Conservation (phyloP, 2,888 invertebrate genomes). For the Microctonus hyperodae region DNA sequence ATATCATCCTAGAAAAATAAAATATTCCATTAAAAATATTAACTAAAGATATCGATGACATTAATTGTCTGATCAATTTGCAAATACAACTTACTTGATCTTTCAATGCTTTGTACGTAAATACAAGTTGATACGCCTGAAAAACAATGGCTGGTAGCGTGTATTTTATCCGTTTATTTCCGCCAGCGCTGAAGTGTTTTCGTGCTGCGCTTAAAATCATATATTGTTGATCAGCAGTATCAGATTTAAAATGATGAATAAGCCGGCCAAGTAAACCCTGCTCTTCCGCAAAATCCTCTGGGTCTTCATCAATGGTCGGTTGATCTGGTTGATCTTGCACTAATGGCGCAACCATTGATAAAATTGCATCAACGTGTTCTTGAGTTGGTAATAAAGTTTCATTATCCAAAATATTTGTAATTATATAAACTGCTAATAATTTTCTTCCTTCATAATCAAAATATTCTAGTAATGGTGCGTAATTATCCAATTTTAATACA, state of each 20-base stretch:
- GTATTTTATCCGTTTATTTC: conserved; percentile 85
- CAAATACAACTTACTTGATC: conserved; percentile 68
- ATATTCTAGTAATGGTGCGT: conserved; percentile 83
- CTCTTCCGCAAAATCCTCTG: conserved; percentile 96
- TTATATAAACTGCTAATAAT: conserved; percentile 85
- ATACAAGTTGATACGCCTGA: conserved; percentile 89
- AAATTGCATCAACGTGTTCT: conserved; percentile 83
- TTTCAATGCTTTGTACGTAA: conserved; percentile 78
- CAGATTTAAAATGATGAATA: conserved; percentile 83
- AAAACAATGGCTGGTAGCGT: conserved; percentile 95
- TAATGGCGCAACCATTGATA: conserved; percentile 83
- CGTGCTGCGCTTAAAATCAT: conserved; percentile 88
- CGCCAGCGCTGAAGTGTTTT: conserved; percentile 91
- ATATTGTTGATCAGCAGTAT: conserved; percentile 85
- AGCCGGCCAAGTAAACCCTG: conserved; percentile 90
- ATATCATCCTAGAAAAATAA: conserved; percentile 78
- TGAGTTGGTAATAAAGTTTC: conserved; percentile 87
- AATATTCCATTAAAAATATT: no score
- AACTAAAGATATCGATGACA: conserved; percentile 14
- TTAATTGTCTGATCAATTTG: background rate
- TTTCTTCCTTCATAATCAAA: conserved; percentile 89
- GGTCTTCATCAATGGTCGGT: conserved; percentile 72
- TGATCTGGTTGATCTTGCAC: conserved; percentile 86
- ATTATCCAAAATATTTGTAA: conserved; percentile 89
- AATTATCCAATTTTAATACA: conserved; percentile 86